Evolutionary conservation across 1,140 invertebrate species (phyloP), one percentile per base, ranked within the genome.

Genomic region (Caenorhabditis briggsae): DNA sequence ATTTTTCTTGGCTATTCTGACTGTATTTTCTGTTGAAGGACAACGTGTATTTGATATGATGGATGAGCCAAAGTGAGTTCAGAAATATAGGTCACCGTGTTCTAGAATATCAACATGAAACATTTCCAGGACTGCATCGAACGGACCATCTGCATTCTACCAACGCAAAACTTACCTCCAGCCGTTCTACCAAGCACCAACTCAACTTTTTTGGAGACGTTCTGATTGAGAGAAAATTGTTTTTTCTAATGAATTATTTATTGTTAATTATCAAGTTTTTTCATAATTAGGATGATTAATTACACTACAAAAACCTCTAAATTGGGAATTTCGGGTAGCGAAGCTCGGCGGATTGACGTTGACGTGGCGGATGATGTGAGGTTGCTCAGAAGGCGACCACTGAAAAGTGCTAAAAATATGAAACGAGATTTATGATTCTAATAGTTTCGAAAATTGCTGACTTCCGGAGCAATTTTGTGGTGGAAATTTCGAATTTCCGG

Each of bases 1-100:
- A n/a, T 7, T 64, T 12, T 33, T 64, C 11, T 64, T 64, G 3
- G 59, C 59, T 33, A 2, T 58, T 16, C 11, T 64, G 20, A 12
- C 11, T 33, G 59, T 8, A 25, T 14, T 64, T 33, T 64, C 9
- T 12, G 64, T 70, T 16, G n/a, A 70, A 43, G 64, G 64, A 43
- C 64, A 70, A 70, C 64, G 64, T 7, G 64, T 70, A 43, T 70
- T 70, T 18, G 64, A 70, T 46, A 70, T 70, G 64, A 70, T 70
- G 64, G 64, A 70, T 70, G 20, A 58, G 20, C 59, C 59, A 61
- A 70, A 70, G 64, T 70, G 23, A 46, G 64, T 43, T 46, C 23
- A 61, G 14, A 70, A 70, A 43, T 70, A 43, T 5, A 46, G 18
- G 43, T 18, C 9, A 53, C 2, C 9, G 5, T 33, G 56, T 1